Evolutionary conservation across 2,888 invertebrate genomes (phyloP).

Genomic region (Eilema griseolum): DNA sequence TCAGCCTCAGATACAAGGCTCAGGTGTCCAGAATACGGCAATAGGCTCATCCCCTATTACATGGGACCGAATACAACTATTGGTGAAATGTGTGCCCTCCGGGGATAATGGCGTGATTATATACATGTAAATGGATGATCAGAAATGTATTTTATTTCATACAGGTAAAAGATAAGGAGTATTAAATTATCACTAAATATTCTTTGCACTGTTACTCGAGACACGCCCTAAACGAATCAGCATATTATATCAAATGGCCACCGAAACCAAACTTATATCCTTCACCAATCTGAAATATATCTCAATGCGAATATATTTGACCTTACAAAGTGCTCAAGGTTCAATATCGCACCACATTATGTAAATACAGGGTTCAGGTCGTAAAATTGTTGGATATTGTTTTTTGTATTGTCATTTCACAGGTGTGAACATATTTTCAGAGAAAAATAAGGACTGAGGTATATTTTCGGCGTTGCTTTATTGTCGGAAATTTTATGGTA

Average conservation of each 20-base stretch:
- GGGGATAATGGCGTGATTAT: too few relatives aligned
- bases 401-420: slow-evolving; percentile 33
- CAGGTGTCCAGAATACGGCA: too few relatives aligned
- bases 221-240: background rate
- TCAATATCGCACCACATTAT: slow-evolving; percentile 36
- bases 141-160: too few relatives aligned
- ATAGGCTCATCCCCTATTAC: too few relatives aligned
- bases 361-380: slow-evolving; percentile 34
- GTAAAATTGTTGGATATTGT: slow-evolving; percentile 43
- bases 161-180: too few relatives aligned
- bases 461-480: background rate
- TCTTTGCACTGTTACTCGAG: too few relatives aligned
- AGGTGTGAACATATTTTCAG: slow-evolving; percentile 21
- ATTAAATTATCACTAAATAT: too few relatives aligned
- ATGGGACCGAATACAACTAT: too few relatives aligned
- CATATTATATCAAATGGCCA: background rate
- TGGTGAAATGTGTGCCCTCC: too few relatives aligned
- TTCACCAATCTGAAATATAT: background rate
- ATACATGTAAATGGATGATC: too few relatives aligned
- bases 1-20: too few relatives aligned
- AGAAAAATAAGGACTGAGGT: background rate
- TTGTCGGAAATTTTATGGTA: background rate
- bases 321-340: slow-evolving; percentile 24
- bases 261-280: background rate
- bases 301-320: slow-evolving; percentile 22